Base-by-base conservation (phyloP, 2,797 vertebrate genomes). In the Macroramphosus scolopax region DNA sequence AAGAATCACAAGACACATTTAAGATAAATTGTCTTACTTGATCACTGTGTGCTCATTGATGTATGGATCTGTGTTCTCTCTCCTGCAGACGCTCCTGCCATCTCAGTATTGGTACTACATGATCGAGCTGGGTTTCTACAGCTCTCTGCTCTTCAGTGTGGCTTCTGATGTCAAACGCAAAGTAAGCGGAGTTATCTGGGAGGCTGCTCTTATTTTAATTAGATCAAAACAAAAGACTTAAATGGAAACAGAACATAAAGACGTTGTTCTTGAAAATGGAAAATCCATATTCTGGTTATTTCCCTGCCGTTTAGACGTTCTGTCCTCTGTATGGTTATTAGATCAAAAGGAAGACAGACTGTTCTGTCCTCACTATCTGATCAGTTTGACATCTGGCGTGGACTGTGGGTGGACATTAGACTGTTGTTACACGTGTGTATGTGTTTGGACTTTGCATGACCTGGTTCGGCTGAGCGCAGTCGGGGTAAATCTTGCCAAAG, bases 161-260 rank as follows among this genome's bases (percentile, higher is more conserved):
- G 95, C 95, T 15, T 94, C 92, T 0, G 95, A 98, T 0, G 94
- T 98, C 75, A 98, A 96, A 68, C 90, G 95, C 15, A 98, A 98
- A 92, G 96, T 98, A 49, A 94, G 95, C 53, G 2, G 32, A 37
- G 32, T 31, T 10, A 16, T 52, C 13, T 37, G 20, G 20, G n/a
- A 22, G 20, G 6, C 3, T 22, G 20, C 3, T 22, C 6, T 22
- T 22, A 3, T 22, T 6, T 22, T 6, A 22, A 6, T 22, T n/a
- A n/a, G n/a, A n/a, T n/a, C n/a, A n/a, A 33, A 35, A 48, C 13
- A 44, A 24, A 18, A n/a, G 15, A 24, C 5, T 35, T 25, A 5
- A 6, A 9, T 24, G 14, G 20, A 14, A 33, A 48, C 16, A 18
- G n/a, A 41, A 48, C 3, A 13, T 35, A 15, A 22, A 25, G 11